Evolutionary conservation across 1,140 invertebrate species (phyloP).

Genomic region (Drosophila elegans): DNA sequence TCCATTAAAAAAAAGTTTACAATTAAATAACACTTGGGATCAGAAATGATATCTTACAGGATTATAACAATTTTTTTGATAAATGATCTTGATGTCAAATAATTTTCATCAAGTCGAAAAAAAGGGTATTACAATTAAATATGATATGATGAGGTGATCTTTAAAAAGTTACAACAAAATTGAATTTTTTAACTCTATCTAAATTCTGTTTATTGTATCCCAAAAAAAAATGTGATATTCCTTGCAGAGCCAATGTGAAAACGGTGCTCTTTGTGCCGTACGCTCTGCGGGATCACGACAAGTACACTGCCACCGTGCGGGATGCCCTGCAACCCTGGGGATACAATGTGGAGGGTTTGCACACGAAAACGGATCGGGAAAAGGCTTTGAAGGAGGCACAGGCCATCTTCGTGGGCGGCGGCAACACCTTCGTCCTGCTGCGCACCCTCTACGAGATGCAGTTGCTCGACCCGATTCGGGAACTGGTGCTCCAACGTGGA

Average conservation of each 20-base stretch:
- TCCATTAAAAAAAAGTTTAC: too few relatives aligned
- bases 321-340: constrained; percentile 88
- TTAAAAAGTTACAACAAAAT: too few relatives aligned
- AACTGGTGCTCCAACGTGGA: constrained; percentile 88
- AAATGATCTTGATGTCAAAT: too few relatives aligned
- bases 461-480: constrained; percentile 88
- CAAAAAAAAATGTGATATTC: too few relatives aligned
- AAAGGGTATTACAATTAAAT: too few relatives aligned
- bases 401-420: constrained; percentile 92
- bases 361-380: constrained; percentile 86
- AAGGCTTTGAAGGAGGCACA: constrained; percentile 87
- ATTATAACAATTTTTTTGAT: too few relatives aligned
- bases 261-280: constrained; percentile 92
- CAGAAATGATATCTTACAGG: too few relatives aligned
- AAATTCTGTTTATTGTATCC: too few relatives aligned
- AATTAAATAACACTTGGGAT: too few relatives aligned
- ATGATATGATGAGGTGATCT: too few relatives aligned
- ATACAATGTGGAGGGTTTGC: constrained; percentile 88
- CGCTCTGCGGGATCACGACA: constrained; percentile 88
- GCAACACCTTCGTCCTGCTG: constrained; percentile 91
- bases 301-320: constrained; percentile 88
- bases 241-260: constrained; percentile 87
- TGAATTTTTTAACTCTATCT: too few relatives aligned
- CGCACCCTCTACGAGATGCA: constrained; percentile 89
- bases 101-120: too few relatives aligned